These are phyloP conservation scores for Melanotaenia duboulayi DNA, from an alignment of 2,113 vertebrate genomes.

Conservation along the genomic window DNA sequence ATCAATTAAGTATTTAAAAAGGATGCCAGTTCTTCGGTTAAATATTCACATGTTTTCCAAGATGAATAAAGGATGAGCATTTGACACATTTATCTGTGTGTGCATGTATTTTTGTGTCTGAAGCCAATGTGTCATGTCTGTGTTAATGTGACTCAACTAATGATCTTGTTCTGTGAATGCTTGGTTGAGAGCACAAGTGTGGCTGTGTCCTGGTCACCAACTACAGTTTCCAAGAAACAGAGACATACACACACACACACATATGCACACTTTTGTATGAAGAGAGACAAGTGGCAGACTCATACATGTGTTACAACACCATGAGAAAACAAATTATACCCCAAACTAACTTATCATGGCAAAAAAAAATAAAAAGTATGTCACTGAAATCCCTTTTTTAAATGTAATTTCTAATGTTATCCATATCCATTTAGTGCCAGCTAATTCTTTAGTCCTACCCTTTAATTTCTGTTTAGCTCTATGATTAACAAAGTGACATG, in stretches of 20 bases:
- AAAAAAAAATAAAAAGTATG: neutral
- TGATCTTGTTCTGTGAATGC: slow-evolving; percentile 2
- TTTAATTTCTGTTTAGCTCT: slow-evolving; percentile 17
- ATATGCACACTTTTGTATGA: too few species aligned
- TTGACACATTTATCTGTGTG: slow-evolving; percentile 62
- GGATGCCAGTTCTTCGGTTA: slow-evolving; percentile 75
- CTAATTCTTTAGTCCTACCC: neutral
- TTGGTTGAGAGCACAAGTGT: slow-evolving; percentile 39
- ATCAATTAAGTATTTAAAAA: slow-evolving; percentile 83
- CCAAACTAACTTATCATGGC: neutral
- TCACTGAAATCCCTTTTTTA: neutral
- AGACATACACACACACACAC: slow-evolving; percentile 5
- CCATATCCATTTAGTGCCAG: neutral
- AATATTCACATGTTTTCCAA: slow-evolving; percentile 83
- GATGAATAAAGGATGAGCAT: slow-evolving; percentile 83
- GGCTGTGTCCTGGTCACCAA: slow-evolving; percentile 30
- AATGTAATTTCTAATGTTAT: neutral
- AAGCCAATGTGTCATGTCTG: slow-evolving; percentile 20
- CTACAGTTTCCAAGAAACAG: slow-evolving; percentile 34
- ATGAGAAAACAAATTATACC: neutral
- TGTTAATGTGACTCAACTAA: slow-evolving; percentile 13
- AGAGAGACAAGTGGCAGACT: neutral
- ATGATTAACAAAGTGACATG: slow-evolving; percentile 35
- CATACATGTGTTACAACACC: neutral
- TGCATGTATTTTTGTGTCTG: slow-evolving; percentile 24